These are phyloP conservation scores for Tiliacea aurago DNA, from an alignment of 2,888 invertebrate species.

Conservation along the genomic window DNA sequence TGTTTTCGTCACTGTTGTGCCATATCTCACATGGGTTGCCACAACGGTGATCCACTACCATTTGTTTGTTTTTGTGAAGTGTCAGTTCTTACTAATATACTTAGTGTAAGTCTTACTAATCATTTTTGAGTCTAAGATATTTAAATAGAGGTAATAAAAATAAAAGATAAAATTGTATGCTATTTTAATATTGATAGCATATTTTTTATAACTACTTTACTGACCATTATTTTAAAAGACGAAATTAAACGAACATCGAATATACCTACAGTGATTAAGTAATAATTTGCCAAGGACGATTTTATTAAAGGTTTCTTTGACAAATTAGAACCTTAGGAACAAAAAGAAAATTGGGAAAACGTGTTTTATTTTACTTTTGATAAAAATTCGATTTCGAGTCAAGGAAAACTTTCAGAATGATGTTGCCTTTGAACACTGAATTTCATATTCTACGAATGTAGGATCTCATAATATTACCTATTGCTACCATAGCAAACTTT, in stretches of 20 bases:
- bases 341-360: neutral
- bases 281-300: neutral
- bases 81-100: too few relatives aligned
- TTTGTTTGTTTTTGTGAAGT: too few relatives aligned
- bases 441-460: constrained; percentile 11
- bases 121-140: too few relatives aligned
- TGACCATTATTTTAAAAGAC: neutral
- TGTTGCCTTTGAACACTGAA: constrained; percentile 13
- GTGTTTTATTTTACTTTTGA: neutral
- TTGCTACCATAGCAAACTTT: constrained; percentile 5
- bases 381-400: neutral
- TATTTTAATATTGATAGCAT: neutral
- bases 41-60: too few relatives aligned
- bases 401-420: neutral
- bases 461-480: constrained; percentile 6
- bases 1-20: too few relatives aligned
- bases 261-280: too few relatives aligned
- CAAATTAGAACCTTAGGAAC: neutral
- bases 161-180: too few relatives aligned
- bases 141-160: too few relatives aligned
- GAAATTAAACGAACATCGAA: too few relatives aligned
- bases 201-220: neutral
- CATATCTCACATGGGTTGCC: too few relatives aligned
- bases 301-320: neutral
- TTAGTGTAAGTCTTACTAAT: too few relatives aligned